Evolutionary conservation across 1,140 invertebrate species (phyloP).

Genomic region (Pteromalus puparum): DNA sequence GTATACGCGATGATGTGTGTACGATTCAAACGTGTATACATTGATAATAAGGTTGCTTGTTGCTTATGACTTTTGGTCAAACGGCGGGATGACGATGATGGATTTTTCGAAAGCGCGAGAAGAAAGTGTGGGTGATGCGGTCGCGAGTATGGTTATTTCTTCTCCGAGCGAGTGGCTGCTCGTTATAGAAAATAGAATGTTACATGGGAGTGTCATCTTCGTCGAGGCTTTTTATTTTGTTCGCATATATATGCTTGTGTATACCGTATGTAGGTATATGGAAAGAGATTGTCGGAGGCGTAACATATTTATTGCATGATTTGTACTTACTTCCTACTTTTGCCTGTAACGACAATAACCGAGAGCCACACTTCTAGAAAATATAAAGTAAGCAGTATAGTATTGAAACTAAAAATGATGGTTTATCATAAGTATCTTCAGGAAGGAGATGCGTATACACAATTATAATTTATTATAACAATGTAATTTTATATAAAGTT

Average conservation of each 20-base stretch:
- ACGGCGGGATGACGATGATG: not conserved
- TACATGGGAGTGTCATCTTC: conserved; percentile 28
- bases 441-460: too few relatives aligned
- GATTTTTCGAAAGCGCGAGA: conserved; percentile 45
- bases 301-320: too few relatives aligned
- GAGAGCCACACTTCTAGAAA: too few relatives aligned
- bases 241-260: too few relatives aligned
- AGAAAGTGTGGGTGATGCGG: conserved; percentile 26
- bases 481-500: not conserved
- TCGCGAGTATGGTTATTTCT: not conserved
- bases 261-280: not conserved
- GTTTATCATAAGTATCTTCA: too few relatives aligned
- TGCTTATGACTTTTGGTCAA: too few relatives aligned
- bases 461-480: not conserved
- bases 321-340: too few relatives aligned
- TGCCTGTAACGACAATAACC: too few relatives aligned
- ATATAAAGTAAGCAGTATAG: too few relatives aligned
- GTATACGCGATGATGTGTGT: not conserved
- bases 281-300: not conserved
- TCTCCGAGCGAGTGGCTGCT: not conserved
- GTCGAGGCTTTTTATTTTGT: not conserved
- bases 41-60: not conserved
- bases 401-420: too few relatives aligned
- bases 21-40: not conserved
- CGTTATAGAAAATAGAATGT: conserved; percentile 36